A percentile compares a stretch with the other conserved stretches of the same genome.
phyloP scores from a whole-genome alignment of 2,113 vertebrate genomes.

The Siphamia tubifer region DNA sequence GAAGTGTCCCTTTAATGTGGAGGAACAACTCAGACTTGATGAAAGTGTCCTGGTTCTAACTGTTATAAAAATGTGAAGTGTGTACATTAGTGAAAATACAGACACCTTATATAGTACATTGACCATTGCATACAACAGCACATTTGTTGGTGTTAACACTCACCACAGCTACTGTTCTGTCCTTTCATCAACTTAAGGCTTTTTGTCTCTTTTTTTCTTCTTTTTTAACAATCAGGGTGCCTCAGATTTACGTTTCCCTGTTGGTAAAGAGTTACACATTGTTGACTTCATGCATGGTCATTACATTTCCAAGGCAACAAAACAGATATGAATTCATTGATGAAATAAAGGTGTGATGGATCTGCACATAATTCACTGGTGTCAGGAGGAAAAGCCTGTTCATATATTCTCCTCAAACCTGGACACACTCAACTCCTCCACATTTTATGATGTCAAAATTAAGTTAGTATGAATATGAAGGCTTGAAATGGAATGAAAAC shows the following conservation, averaged over 20 bases:
- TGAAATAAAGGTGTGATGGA: neutral
- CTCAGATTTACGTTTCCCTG: conserved; percentile 47
- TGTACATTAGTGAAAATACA: neutral
- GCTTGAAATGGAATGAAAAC: too few species aligned
- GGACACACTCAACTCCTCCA: neutral
- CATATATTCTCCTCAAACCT: conserved; percentile 1
- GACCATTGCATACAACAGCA: neutral
- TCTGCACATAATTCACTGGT: neutral
- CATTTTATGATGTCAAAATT: too few species aligned
- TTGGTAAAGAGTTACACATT: neutral
- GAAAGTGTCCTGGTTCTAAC: too few species aligned
- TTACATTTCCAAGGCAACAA: neutral
- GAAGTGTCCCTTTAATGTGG: too few species aligned
- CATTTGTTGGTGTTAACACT: neutral
- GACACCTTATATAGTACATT: neutral
- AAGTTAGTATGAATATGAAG: neutral
- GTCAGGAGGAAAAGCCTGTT: neutral
- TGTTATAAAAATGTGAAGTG: too few species aligned
- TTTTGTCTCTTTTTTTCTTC: neutral
- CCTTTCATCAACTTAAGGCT: neutral
- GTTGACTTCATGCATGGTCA: neutral
- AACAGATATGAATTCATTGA: conserved; percentile 5
- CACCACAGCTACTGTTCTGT: neutral
- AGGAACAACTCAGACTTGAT: too few species aligned
- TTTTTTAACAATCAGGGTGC: conserved; percentile 22